Evolutionary conservation across 2,797 vertebrate genomes (phyloP).

Genomic region (Cirrhinus molitorella): DNA sequence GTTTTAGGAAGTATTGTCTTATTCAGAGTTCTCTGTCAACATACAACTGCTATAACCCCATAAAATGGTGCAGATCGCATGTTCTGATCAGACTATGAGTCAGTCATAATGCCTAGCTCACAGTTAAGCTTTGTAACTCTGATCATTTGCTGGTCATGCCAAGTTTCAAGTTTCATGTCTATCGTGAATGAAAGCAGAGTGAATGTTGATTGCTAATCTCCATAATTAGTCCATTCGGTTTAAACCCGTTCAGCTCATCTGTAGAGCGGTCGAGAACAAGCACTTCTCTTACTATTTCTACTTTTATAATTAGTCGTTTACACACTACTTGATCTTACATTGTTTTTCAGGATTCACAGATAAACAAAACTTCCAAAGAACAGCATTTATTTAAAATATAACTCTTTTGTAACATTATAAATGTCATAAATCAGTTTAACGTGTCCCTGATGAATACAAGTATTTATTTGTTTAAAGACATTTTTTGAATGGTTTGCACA

Average conservation of each 20-base stretch:
- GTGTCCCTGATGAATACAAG: background rate
- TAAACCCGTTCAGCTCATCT: background rate
- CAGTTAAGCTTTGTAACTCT: background rate
- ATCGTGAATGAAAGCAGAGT: background rate
- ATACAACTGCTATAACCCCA: no score
- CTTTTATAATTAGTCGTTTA: no score
- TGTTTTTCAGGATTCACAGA: background rate
- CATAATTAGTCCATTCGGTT: background rate
- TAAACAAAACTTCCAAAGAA: background rate
- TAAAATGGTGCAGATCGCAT: no score
- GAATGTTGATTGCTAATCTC: background rate
- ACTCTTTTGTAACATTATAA: no score
- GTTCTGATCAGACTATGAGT: no score
- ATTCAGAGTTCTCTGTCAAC: no score
- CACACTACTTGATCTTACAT: no score
- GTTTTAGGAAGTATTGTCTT: no score
- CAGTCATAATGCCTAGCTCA: background rate
- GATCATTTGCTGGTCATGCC: background rate
- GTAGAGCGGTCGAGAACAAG: no score
- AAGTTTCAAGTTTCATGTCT: background rate
- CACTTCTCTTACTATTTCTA: no score
- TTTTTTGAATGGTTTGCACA: no score
- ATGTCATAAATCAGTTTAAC: background rate
- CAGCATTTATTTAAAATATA: background rate
- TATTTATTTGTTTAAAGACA: background rate